Percentiles rank a stretch among this genome's conserved stretches.
phyloP scores from a whole-genome alignment of 1,140 invertebrate species.

The Stegodyphus dumicola region DNA sequence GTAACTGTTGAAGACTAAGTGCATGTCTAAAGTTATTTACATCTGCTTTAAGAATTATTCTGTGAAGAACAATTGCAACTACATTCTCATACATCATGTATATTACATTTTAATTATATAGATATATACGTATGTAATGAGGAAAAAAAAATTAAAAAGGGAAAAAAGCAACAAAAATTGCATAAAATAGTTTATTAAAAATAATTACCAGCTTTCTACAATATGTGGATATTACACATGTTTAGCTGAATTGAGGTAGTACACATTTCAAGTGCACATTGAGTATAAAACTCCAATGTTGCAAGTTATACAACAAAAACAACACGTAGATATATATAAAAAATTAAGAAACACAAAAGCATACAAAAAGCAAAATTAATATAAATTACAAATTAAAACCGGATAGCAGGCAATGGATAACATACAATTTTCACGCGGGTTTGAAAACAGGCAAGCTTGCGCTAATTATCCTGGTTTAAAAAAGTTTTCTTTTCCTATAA shows the following conservation, averaged over 20 bases:
- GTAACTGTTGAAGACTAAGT: too few relatives aligned
- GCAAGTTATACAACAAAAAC: too few relatives aligned
- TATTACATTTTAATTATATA: neutral
- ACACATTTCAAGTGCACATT: too few relatives aligned
- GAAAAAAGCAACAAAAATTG: slow-evolving; percentile 4
- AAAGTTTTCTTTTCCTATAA: too few relatives aligned
- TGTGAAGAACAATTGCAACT: too few relatives aligned
- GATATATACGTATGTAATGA: neutral
- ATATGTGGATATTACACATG: neutral
- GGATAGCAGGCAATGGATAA: neutral
- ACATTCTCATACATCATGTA: too few relatives aligned
- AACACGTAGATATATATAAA: too few relatives aligned
- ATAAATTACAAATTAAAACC: neutral
- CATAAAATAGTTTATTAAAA: slow-evolving; percentile 56
- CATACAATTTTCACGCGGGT: neutral
- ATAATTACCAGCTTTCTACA: slow-evolving; percentile 35
- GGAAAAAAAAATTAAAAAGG: neutral
- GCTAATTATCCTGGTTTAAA: too few relatives aligned
- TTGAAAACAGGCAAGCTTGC: neutral
- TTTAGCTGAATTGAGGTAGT: slow-evolving; percentile 10
- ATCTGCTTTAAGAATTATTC: too few relatives aligned
- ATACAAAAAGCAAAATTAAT: slow-evolving; percentile 41
- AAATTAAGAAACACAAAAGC: slow-evolving; percentile 1
- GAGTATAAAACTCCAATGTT: too few relatives aligned
- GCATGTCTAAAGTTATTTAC: too few relatives aligned